Evolutionary conservation across 1,140 invertebrate genomes (phyloP).

Genomic region (Gonioctena quinquepunctata): DNA sequence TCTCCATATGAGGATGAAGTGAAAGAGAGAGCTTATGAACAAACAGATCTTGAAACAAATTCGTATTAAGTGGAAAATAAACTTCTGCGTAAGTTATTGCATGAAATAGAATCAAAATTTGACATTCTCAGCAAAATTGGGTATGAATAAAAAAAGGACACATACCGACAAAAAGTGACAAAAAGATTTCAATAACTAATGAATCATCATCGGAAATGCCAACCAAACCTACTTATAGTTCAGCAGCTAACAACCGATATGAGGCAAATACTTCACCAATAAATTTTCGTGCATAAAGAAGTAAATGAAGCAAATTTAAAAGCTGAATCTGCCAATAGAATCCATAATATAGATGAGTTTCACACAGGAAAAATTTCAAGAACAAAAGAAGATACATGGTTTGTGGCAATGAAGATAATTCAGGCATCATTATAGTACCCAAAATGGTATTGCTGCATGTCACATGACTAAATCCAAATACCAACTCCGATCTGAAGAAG

Average conservation of each 20-base stretch:
- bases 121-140: neutral
- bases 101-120: neutral
- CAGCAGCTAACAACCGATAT: neutral
- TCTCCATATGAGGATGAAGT: neutral
- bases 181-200: neutral
- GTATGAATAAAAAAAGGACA: neutral
- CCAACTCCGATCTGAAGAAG: neutral
- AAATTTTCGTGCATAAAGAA: neutral
- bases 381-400: constrained; percentile 3
- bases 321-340: neutral
- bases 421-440: neutral
- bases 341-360: neutral
- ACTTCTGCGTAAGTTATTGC: neutral
- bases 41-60: neutral
- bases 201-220: neutral
- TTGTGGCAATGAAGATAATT: neutral
- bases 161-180: neutral
- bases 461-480: neutral
- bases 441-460: neutral
- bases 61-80: neutral
- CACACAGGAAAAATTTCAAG: neutral
- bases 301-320: neutral
- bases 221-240: too few relatives aligned
- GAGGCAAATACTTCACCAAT: neutral
- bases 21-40: neutral